Conservation (phyloP, 2,113 vertebrate species). For the Chitala chitala region DNA sequence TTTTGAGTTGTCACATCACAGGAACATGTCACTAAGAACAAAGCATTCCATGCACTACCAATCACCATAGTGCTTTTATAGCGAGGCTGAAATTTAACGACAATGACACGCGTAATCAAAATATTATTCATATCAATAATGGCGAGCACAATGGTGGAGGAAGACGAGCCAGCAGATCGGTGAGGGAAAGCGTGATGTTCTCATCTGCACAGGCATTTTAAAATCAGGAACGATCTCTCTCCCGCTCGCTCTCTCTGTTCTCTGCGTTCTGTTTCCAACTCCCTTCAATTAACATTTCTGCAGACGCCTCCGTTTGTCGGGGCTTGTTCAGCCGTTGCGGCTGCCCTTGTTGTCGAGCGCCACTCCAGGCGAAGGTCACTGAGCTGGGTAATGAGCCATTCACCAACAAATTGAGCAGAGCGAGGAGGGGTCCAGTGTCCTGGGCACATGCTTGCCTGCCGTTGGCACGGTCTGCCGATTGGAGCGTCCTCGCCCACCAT, state of each 20-base stretch:
- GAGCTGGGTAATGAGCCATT: slow-evolving; percentile 19
- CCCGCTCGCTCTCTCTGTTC: not conserved
- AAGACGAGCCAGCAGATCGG: not conserved
- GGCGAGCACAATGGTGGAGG: not conserved
- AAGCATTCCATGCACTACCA: not conserved
- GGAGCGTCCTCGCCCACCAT: no score
- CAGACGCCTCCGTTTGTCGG: not conserved
- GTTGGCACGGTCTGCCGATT: no score
- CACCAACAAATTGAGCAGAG: slow-evolving; percentile 12
- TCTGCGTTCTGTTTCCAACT: not conserved
- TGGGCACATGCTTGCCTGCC: no score
- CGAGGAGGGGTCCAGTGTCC: no score
- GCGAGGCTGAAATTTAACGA: not conserved
- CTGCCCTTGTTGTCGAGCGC: slow-evolving; percentile 18
- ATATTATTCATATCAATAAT: not conserved
- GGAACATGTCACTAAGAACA: slow-evolving; percentile 6
- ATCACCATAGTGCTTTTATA: not conserved
- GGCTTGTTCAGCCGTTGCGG: not conserved
- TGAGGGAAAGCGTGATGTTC: not conserved
- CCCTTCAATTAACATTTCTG: slow-evolving; percentile 1
- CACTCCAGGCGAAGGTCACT: not conserved
- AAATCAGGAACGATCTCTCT: no score
- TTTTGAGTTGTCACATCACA: not conserved
- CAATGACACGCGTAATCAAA: not conserved
- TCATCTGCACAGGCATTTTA: no score